These are phyloP conservation scores for Eilema sororculum DNA, from an alignment of 2,888 invertebrate species.

Conservation along the genomic window DNA sequence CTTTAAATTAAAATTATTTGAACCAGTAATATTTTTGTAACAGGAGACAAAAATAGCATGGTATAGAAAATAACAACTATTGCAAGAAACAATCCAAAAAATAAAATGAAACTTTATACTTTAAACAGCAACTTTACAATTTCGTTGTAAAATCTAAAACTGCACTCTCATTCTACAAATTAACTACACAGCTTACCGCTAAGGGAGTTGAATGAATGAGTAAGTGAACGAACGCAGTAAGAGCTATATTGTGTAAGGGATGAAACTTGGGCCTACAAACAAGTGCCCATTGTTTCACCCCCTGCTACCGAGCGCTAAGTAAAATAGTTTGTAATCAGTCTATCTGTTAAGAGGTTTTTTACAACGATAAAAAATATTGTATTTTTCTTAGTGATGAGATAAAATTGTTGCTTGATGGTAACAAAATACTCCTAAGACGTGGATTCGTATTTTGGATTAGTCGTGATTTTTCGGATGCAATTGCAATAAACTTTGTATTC, in stretches of 20 bases:
- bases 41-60: no score
- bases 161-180: slow-evolving; percentile 28
- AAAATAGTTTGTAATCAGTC: slow-evolving; percentile 49
- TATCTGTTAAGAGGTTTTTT: slow-evolving; percentile 34
- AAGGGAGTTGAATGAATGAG: slow-evolving; percentile 65
- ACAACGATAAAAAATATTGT: neutral
- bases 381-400: neutral
- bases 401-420: no score
- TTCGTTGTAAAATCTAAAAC: neutral
- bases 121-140: neutral
- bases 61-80: no score
- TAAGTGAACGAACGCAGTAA: slow-evolving; percentile 60
- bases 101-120: neutral
- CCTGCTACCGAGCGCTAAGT: slow-evolving; percentile 42
- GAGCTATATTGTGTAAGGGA: slow-evolving; percentile 76
- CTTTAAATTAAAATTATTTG: no score
- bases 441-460: no score
- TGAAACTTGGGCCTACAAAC: slow-evolving; percentile 71
- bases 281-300: slow-evolving; percentile 73
- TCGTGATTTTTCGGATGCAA: no score
- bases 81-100: no score
- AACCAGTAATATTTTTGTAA: no score
- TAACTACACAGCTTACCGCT: slow-evolving; percentile 45
- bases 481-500: no score
- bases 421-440: no score